phyloP scores from a whole-genome alignment of 2,888 invertebrate genomes.

The Ceramica pisi region DNA sequence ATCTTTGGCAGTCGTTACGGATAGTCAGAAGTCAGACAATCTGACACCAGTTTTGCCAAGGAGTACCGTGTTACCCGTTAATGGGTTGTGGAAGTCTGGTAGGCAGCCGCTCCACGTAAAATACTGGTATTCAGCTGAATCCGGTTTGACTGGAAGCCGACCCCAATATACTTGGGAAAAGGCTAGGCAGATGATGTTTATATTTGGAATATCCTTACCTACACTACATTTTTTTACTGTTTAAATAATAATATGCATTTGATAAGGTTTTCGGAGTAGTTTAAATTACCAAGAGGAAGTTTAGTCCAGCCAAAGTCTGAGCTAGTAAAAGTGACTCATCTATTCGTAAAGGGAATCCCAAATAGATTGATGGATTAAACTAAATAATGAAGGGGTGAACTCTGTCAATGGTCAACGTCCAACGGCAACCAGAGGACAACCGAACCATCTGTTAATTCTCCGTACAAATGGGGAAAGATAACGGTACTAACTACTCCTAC shows the following conservation, averaged over 20 bases:
- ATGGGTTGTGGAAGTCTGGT: no score
- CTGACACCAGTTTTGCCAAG: no score
- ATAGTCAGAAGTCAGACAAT: no score
- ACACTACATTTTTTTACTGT: background rate
- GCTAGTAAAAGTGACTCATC: slow-evolving; percentile 2
- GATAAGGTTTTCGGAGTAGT: background rate
- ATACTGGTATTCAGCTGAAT: no score
- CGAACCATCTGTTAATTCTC: slow-evolving; percentile 53
- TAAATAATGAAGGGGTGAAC: slow-evolving; percentile 56
- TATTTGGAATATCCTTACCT: slow-evolving; percentile 29
- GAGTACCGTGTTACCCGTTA: no score
- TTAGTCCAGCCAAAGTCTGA: background rate
- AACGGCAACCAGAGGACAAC: slow-evolving; percentile 46
- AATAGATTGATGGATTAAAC: slow-evolving; percentile 62
- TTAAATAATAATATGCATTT: background rate
- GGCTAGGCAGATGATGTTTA: no score
- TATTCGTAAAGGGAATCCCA: slow-evolving; percentile 41
- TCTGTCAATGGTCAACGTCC: slow-evolving; percentile 53
- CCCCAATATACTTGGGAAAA: no score
- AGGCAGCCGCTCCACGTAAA: no score
- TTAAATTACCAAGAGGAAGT: background rate
- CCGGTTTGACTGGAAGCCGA: no score
- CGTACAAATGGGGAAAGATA: slow-evolving; percentile 47
- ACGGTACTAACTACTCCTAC: slow-evolving; percentile 39
- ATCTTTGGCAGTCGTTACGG: no score